Conservation (phyloP, 2,113 vertebrate species). For the Canis aureus region DNA sequence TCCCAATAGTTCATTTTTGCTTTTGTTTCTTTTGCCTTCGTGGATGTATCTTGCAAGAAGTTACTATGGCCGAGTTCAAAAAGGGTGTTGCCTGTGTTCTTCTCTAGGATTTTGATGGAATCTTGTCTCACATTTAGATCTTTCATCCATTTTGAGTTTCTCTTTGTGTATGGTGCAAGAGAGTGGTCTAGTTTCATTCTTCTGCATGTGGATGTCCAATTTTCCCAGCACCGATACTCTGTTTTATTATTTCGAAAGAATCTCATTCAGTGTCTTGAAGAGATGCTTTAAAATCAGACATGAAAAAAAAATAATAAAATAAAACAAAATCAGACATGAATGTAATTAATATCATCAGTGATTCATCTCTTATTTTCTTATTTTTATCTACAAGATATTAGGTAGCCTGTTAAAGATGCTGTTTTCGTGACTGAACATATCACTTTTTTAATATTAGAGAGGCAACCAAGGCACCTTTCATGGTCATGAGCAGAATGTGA, state of each 20-base stretch:
- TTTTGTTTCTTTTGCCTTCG: no score
- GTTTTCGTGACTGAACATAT: not conserved
- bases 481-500: not conserved
- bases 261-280: not conserved
- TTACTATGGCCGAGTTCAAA: no score
- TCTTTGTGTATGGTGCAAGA: no score
- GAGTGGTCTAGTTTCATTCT: no score
- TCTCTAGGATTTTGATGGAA: no score
- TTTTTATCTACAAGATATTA: not conserved
- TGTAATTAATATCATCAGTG: not conserved
- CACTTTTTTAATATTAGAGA: not conserved
- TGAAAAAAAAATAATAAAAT: not conserved
- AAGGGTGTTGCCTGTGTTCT: no score
- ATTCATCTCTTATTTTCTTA: not conserved
- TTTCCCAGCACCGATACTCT: no score
- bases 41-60: no score
- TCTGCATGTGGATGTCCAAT: no score
- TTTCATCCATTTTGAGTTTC: no score
- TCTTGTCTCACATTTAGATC: no score
- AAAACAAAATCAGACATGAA: conserved; percentile 31
- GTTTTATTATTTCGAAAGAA: conserved; percentile 46
- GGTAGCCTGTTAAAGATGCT: not conserved
- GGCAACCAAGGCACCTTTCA: not conserved
- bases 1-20: no score
- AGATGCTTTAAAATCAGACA: conserved; percentile 46